Base-by-base conservation (phyloP, 2,113 vertebrate genomes). In the Sarotherodon lohbergeri region DNA sequence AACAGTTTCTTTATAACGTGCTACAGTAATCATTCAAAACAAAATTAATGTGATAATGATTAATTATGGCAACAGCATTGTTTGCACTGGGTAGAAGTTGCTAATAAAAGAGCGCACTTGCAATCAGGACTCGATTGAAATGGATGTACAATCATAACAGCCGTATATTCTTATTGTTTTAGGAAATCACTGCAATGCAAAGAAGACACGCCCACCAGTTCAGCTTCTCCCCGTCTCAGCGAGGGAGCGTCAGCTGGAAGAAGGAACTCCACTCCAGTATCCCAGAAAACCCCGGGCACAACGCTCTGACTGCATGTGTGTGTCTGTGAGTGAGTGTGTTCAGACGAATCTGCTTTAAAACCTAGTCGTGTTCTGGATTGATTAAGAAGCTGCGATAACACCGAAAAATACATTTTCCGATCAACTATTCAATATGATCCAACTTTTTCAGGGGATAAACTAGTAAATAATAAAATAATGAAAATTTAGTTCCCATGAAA, bases 221-320 rank as follows among this genome's bases (percentile, higher is more conserved):
- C 43, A 46, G 14, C 22, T 32, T 55, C 36, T 82, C 32, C 13
- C 39, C 63, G 6, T 83, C 82, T 73, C 84, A 14, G 73, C 87
- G 86, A 92, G 71, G 43, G 24, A 76, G 90, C 89, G 86, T 95
- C 94, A 95, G 91, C 93, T 94, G 83, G 89, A 91, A 92, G 91
- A 90, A 84, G 36, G 86, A 84, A 88, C 61, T 66, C 32, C 83
- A 91, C 90, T 89, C 81, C 87, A 87, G 89, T 89, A 71, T 91
- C 92, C 76, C 88, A 84, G 71, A 93, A 84, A 84, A 81, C 92
- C 89, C 88, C 61, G 81, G 82, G 90, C 90, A 87, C 29, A 59
- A 32, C 16, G 32, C 86, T 22, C n/a, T 34, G 48, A 6, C 61
- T 84, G 80, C 73, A 88, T 73, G 54, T 66, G 71, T 73, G 36